Percentiles rank a stretch among this genome's conserved stretches.
Evolutionary conservation across 2,797 vertebrate genomes (phyloP).

Genomic region (Diplodus sargus): DNA sequence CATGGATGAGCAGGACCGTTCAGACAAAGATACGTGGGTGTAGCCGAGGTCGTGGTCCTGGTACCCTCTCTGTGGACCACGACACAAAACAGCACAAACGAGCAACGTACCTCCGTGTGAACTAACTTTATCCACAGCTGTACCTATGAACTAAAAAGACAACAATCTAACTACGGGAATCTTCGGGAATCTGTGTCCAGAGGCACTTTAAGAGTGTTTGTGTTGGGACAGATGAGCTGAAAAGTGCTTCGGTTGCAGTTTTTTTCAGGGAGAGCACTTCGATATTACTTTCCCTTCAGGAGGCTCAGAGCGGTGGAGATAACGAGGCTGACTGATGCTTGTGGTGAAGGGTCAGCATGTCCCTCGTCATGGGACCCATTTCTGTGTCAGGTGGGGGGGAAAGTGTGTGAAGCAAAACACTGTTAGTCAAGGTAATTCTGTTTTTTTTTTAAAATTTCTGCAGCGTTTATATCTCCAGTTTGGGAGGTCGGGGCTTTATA

Average conservation of each 20-base stretch:
- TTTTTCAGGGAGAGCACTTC: slow-evolving; percentile 2
- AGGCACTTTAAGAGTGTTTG: background rate
- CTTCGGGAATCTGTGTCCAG: background rate
- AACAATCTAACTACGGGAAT: no score
- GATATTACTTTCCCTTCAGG: slow-evolving; percentile 36
- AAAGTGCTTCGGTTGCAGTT: slow-evolving; percentile 30
- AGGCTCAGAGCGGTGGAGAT: slow-evolving; percentile 32
- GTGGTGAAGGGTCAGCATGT: slow-evolving; percentile 30
- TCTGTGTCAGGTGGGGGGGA: background rate
- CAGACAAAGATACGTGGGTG: background rate
- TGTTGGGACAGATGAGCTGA: slow-evolving; percentile 11
- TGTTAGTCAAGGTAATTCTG: background rate
- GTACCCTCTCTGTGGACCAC: background rate
- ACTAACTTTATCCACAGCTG: background rate
- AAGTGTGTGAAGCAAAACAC: background rate
- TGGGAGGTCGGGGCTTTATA: slow-evolving; percentile 2
- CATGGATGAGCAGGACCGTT: background rate
- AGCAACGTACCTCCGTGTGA: background rate
- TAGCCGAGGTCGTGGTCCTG: background rate
- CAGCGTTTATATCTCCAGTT: slow-evolving; percentile 12
- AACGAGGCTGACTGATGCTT: slow-evolving; percentile 48
- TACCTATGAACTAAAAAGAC: no score
- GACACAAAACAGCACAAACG: background rate
- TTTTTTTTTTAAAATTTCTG: background rate
- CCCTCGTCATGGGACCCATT: slow-evolving; percentile 24